Base-by-base conservation (phyloP, 2,888 invertebrate genomes). In the Drosophila trichaetosa region DNA sequence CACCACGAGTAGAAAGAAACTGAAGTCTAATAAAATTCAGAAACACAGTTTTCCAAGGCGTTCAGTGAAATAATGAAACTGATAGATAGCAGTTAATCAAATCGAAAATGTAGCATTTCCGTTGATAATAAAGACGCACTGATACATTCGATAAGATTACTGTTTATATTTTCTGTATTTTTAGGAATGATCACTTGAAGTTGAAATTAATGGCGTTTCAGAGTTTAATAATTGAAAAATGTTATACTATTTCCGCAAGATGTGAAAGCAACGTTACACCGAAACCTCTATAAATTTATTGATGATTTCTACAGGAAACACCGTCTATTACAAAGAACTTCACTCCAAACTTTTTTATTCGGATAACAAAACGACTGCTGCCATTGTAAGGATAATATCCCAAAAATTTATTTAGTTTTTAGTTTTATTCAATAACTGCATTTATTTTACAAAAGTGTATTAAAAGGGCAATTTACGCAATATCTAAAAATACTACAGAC, bases 121-220 rank as follows among this genome's bases (percentile, higher is more conserved):
- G 13, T 21, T 65, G 67, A 67, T 67, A 54, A 54, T 31, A 36
- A 53, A 53, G 31, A 67, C 24, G 21, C 31, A 38, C 29, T 36
- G 46, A 48, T 36, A 29, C n/a, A 29, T 8, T 40, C 4, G 56
- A 56, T 65, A 48, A 54, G 67, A 65, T 33, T 67, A 31, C 24
- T 64, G n/a, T 36, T 64, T 36, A 31, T 18, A 11, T 49, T 27
- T 18, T 27, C 10, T 27, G 10, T 27, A 49, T 24, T 24, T 16
- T 21, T 46, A 16, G 24, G 16, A 24, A 46, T 16, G 2, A 24
- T 46, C 4, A 24, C 2, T 8, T 16, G 6, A 46, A 21, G 21
- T 16, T 4, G 13, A 21, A 21, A 7, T 46, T 13, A 46, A 1
- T 21, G 2, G 46, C 21, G 7, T 24, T 46, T 24, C 46, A 1